Percentiles rank a stretch among this genome's conserved stretches.
phyloP scores from a whole-genome alignment of 1,140 invertebrate species.

The Adelges cooleyi region DNA sequence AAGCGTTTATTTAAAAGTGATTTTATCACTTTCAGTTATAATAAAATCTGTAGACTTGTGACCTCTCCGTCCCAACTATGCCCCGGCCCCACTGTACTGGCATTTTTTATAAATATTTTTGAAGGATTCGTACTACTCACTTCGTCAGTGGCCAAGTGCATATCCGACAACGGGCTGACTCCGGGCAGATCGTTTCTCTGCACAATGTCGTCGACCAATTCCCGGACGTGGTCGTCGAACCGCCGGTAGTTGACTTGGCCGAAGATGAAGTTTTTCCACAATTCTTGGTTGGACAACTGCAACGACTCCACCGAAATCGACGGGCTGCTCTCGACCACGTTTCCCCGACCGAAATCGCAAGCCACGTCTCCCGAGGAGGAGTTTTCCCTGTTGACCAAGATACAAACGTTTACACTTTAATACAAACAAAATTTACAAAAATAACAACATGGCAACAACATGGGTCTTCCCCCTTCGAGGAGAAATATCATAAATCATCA shows the following conservation, averaged over 20 bases:
- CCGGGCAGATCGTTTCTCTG: background rate
- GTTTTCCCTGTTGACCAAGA: background rate
- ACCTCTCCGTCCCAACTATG: too few species aligned
- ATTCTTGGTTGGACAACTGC: background rate
- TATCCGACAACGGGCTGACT: background rate
- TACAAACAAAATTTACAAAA: too few species aligned
- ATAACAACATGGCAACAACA: too few species aligned
- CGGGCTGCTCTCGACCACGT: background rate
- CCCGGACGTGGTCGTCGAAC: background rate
- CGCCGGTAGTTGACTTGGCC: constrained; percentile 1
- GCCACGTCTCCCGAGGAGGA: constrained; percentile 1
- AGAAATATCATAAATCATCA: too few species aligned
- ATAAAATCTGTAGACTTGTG: too few species aligned
- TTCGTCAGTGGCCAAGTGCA: background rate
- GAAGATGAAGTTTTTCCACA: constrained; percentile 4
- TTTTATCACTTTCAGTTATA: too few species aligned
- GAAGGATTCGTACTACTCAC: too few species aligned
- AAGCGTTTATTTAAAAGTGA: too few species aligned
- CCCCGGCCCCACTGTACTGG: too few species aligned
- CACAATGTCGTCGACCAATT: background rate
- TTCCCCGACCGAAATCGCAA: background rate
- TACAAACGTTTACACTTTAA: too few species aligned
- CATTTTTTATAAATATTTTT: too few species aligned
- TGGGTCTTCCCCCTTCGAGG: too few species aligned
- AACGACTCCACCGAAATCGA: background rate